Conservation (phyloP, 2,113 vertebrate genomes). For the Anoplopoma fimbria region DNA sequence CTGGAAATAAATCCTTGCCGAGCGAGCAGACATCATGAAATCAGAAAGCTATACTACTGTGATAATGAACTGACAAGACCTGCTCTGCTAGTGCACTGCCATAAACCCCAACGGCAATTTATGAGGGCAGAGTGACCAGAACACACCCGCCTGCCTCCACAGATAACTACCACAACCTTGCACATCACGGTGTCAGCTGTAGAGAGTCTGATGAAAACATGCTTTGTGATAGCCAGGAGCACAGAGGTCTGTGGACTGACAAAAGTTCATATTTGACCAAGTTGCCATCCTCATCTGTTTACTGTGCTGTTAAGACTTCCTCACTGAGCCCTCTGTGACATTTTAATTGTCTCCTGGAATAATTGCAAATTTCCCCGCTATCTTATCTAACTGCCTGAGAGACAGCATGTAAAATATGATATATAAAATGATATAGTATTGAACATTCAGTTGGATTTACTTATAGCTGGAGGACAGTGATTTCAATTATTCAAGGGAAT, state of each 20-base stretch:
- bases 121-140: constrained; percentile 72
- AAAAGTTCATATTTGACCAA: constrained; percentile 42
- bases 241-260: constrained; percentile 7
- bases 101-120: constrained; percentile 77
- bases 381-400: constrained; percentile 48
- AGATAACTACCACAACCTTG: constrained; percentile 46
- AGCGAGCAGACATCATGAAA: constrained; percentile 69
- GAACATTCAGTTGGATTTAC: constrained; percentile 73
- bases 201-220: constrained; percentile 21
- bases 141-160: constrained; percentile 39
- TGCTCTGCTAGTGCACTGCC: constrained; percentile 62
- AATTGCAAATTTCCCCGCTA: too few species aligned
- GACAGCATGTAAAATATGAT: constrained; percentile 61
- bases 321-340: constrained; percentile 18
- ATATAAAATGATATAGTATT: constrained; percentile 77
- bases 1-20: constrained; percentile 67
- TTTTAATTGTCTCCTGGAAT: constrained; percentile 52
- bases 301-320: constrained; percentile 26
- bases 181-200: constrained; percentile 43
- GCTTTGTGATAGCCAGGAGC: constrained; percentile 23
- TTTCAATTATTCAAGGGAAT: constrained; percentile 81
- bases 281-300: constrained; percentile 40
- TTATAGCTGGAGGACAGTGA: constrained; percentile 71
- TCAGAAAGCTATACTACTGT: constrained; percentile 75
- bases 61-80: constrained; percentile 81